Percentiles rank a stretch among this genome's conserved stretches.
Evolutionary conservation across 2,113 vertebrate genomes (phyloP).

Genomic region (Bambusicola thoracicus): DNA sequence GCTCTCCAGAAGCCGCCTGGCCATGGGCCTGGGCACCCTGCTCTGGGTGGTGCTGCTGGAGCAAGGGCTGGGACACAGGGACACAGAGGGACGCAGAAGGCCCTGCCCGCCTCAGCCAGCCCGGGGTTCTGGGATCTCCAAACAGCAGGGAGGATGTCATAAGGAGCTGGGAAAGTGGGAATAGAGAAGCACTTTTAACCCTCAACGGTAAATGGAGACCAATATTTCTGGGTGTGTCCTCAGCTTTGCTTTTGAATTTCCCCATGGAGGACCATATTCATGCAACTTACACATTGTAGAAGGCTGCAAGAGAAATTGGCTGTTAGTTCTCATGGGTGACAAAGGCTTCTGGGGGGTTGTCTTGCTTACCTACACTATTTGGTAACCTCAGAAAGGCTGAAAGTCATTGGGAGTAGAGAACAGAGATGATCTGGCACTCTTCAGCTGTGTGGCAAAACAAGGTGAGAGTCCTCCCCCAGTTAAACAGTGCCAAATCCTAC

Average conservation of each 20-base stretch:
- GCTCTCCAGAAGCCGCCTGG: not conserved
- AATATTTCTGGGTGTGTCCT: not conserved
- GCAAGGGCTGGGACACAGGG: not conserved
- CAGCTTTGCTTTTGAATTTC: not conserved
- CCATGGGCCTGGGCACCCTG: not conserved
- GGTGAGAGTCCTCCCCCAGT: not conserved
- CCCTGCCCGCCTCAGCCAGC: not conserved
- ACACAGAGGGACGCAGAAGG: not conserved
- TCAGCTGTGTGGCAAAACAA: not conserved
- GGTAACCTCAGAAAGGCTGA: not conserved
- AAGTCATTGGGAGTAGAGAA: not conserved
- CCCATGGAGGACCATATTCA: not conserved
- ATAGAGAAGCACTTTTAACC: not conserved
- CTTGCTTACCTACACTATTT: not conserved
- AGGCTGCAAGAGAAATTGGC: not conserved
- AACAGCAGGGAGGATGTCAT: not conserved
- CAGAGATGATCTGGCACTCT: fast-evolving
- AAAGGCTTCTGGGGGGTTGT: not conserved
- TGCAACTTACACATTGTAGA: not conserved
- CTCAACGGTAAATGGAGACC: not conserved
- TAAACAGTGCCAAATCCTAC: not conserved
- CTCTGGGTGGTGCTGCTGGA: not conserved
- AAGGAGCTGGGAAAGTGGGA: not conserved
- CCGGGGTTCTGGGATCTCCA: not conserved
- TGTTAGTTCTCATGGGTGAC: not conserved